A percentile compares a stretch with the other conserved stretches of the same genome.
Conservation (phyloP, 1,140 invertebrate genomes). For the Philopotamus ludificatus region DNA sequence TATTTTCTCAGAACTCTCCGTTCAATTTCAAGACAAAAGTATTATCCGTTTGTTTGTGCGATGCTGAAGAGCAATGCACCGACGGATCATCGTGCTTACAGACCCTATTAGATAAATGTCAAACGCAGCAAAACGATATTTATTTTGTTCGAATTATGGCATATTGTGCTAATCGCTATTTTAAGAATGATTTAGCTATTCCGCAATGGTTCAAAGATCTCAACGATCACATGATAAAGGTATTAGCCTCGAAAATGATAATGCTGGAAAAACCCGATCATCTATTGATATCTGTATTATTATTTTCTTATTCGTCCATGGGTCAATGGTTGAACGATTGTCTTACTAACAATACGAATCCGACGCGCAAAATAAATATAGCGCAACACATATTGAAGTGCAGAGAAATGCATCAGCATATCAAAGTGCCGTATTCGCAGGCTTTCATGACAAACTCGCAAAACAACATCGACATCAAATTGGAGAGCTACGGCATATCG, state of each 20-base stretch:
- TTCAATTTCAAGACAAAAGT: conserved; percentile 12
- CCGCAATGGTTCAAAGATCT: conserved; percentile 24
- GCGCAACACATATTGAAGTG: conserved; percentile 35
- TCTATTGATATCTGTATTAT: conserved; percentile 33
- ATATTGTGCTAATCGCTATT: conserved; percentile 11
- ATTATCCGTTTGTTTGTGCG: conserved; percentile 29
- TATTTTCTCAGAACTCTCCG: conserved; percentile 22
- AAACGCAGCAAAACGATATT: conserved; percentile 40
- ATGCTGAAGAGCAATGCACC: conserved; percentile 17
- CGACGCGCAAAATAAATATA: conserved; percentile 28
- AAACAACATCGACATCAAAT: conserved; percentile 33
- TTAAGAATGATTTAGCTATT: conserved; percentile 13
- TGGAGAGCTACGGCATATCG: conserved; percentile 36
- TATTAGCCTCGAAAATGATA: conserved; percentile 31
- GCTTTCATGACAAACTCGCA: conserved; percentile 31
- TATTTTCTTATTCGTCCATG: conserved; percentile 28
- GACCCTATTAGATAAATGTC: conserved; percentile 16
- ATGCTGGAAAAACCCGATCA: conserved; percentile 33
- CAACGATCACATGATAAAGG: conserved; percentile 27
- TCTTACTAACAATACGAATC: conserved; percentile 14
- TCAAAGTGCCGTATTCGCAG: conserved; percentile 34
- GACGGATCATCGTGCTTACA: conserved; percentile 31
- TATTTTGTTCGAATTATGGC: conserved; percentile 33
- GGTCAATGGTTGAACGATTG: conserved; percentile 32
- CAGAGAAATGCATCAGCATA: conserved; percentile 30